A percentile compares a stretch with the other conserved stretches of the same genome.
Evolutionary conservation across 2,113 vertebrate species (phyloP).

Genomic region (Pollachius pollachius): DNA sequence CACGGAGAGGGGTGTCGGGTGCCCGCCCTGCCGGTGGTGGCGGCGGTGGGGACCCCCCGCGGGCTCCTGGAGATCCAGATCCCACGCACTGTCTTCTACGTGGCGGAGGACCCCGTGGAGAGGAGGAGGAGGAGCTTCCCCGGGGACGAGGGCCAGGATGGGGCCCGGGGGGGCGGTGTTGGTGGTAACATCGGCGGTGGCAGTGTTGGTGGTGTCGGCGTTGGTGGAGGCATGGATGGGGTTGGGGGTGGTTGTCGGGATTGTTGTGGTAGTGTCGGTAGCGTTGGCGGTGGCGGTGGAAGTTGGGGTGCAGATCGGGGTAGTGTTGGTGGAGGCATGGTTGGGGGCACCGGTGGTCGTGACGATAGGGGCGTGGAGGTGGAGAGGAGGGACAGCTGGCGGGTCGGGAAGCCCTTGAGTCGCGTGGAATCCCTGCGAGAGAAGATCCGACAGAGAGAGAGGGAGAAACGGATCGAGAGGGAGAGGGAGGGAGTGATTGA

Average conservation of each 20-base stretch:
- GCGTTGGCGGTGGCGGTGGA: too few relatives aligned
- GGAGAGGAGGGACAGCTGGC: slow-evolving; percentile 67
- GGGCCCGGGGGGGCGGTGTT: slow-evolving; percentile 15
- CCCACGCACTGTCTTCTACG: slow-evolving; percentile 69
- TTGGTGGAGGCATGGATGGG: neutral
- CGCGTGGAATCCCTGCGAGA: slow-evolving; percentile 69
- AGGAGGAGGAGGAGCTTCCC: slow-evolving; percentile 27
- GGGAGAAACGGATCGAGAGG: slow-evolving; percentile 34
- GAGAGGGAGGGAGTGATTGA: slow-evolving; percentile 49
- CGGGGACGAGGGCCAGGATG: slow-evolving; percentile 31
- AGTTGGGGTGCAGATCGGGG: too few relatives aligned
- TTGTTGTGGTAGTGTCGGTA: too few relatives aligned
- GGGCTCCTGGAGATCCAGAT: slow-evolving; percentile 49
- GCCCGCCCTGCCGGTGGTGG: neutral
- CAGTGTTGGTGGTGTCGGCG: too few relatives aligned
- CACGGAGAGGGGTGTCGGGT: neutral
- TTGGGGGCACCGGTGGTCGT: slow-evolving; percentile 7
- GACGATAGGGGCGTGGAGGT: slow-evolving; percentile 10
- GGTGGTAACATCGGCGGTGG: too few relatives aligned
- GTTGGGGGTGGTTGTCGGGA: neutral
- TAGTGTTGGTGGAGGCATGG: too few relatives aligned
- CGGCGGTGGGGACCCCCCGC: slow-evolving; percentile 9
- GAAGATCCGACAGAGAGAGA: slow-evolving; percentile 61
- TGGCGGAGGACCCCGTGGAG: slow-evolving; percentile 51
- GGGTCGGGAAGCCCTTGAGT: slow-evolving; percentile 65